Conservation (phyloP, 2,888 invertebrate species). For the Drosophila diplacantha region DNA sequence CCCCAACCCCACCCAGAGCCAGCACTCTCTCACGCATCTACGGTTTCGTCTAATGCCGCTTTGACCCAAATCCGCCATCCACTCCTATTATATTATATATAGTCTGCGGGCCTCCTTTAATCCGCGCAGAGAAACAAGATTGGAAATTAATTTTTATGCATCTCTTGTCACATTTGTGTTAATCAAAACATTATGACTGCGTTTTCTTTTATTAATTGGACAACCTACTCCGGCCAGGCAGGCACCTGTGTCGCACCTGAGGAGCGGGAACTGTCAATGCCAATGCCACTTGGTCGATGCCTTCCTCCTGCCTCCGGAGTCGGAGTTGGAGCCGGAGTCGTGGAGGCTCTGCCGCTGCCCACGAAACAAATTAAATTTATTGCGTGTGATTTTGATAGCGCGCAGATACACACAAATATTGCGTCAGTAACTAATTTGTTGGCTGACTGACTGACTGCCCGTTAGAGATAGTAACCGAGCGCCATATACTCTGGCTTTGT, state of each 20-base stretch:
- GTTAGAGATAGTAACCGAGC: conserved; percentile 36
- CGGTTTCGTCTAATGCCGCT: conserved; percentile 51
- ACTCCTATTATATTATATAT: conserved; percentile 22
- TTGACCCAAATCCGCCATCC: conserved; percentile 56
- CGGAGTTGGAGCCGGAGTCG: neutral
- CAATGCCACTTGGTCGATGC: conserved; percentile 21
- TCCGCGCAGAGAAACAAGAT: conserved; percentile 45
- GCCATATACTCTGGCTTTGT: conserved; percentile 22
- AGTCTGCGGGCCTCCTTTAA: conserved; percentile 4
- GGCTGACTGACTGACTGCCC: conserved; percentile 25
- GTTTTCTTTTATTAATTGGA: conserved; percentile 68
- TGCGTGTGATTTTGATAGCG: conserved; percentile 71
- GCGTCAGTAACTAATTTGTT: conserved; percentile 71
- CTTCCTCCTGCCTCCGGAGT: neutral
- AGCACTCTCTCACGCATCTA: conserved; percentile 59
- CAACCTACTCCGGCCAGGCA: conserved; percentile 35
- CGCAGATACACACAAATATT: conserved; percentile 61
- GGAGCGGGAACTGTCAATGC: conserved; percentile 36
- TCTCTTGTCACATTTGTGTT: conserved; percentile 69
- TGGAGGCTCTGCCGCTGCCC: conserved; percentile 14
- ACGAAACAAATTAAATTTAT: conserved; percentile 63
- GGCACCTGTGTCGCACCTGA: conserved; percentile 22
- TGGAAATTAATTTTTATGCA: conserved; percentile 66
- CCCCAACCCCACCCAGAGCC: conserved; percentile 2
- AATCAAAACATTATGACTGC: conserved; percentile 71